A percentile compares a stretch with the other conserved stretches of the same genome.
Evolutionary conservation across 2,113 vertebrate genomes (phyloP).

Genomic region (Microtus pennsylvanicus): DNA sequence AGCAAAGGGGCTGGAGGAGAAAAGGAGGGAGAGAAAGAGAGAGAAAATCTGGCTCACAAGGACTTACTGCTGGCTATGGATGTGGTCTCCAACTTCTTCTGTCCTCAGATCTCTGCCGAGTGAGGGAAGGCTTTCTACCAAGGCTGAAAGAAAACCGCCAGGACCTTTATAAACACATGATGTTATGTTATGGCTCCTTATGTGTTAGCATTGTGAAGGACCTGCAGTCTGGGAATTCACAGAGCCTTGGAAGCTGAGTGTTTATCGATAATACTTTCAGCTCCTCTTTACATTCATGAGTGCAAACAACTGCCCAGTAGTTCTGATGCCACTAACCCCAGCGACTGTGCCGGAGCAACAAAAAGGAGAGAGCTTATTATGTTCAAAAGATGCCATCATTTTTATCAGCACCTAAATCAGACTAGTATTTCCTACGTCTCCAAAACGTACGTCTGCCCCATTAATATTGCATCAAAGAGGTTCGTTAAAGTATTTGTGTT

Average conservation of each 20-base stretch:
- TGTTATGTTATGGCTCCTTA: constrained; percentile 20
- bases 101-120: neutral
- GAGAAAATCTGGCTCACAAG: neutral
- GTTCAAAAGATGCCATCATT: neutral
- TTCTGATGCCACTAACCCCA: neutral
- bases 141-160: neutral
- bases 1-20: neutral
- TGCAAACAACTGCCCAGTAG: neutral
- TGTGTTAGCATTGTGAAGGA: neutral
- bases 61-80: neutral
- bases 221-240: neutral
- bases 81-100: neutral
- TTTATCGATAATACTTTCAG: constrained; percentile 21
- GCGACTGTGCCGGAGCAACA: neutral
- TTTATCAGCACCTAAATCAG: neutral
- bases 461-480: constrained; percentile 69
- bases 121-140: constrained; percentile 18
- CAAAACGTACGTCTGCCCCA: constrained; percentile 29
- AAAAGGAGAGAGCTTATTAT: neutral
- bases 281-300: neutral
- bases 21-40: too few species aligned
- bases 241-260: neutral
- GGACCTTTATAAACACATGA: neutral
- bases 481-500: constrained; percentile 75
- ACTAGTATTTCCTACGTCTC: constrained; percentile 40